Evolutionary conservation across 1,140 invertebrate genomes (phyloP).

Genomic region (Cephus cinctus): DNA sequence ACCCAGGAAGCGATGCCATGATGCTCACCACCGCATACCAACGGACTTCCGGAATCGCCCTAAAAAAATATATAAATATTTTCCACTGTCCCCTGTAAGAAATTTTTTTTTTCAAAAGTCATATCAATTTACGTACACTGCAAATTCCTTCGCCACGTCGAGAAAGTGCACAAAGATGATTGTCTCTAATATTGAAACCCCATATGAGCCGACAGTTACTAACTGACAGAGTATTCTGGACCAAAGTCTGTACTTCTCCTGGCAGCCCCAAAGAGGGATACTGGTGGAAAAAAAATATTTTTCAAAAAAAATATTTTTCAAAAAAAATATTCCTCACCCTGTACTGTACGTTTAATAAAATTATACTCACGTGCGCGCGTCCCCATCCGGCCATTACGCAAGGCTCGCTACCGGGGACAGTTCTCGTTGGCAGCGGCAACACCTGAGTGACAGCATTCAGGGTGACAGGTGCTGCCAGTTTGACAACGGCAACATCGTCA

Average conservation of each 20-base stretch:
- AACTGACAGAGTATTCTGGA: too few relatives aligned
- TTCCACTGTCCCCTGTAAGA: too few relatives aligned
- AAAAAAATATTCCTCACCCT: too few relatives aligned
- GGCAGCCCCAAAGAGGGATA: too few relatives aligned
- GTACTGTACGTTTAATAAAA: too few relatives aligned
- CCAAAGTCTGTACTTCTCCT: too few relatives aligned
- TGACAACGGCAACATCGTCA: not conserved
- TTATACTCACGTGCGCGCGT: not conserved
- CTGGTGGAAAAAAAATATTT: too few relatives aligned
- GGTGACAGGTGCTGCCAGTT: slow-evolving; percentile 6
- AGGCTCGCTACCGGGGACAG: not conserved
- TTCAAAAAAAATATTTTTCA: too few relatives aligned
- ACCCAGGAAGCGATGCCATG: slow-evolving; percentile 56
- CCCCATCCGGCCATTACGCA: not conserved
- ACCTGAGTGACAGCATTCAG: not conserved
- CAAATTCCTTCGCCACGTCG: not conserved
- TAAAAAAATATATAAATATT: slow-evolving; percentile 16
- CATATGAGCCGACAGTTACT: too few relatives aligned
- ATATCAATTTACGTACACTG: not conserved
- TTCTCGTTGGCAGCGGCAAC: not conserved
- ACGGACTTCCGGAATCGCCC: slow-evolving; percentile 20
- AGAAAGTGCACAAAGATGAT: slow-evolving; percentile 1
- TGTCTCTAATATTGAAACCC: not conserved
- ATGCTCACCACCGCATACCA: slow-evolving; percentile 25
- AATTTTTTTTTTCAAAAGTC: slow-evolving; percentile 2